These are phyloP conservation scores for Adoxophyes honmai DNA, from an alignment of 1,140 invertebrate species.

Conservation along the genomic window DNA sequence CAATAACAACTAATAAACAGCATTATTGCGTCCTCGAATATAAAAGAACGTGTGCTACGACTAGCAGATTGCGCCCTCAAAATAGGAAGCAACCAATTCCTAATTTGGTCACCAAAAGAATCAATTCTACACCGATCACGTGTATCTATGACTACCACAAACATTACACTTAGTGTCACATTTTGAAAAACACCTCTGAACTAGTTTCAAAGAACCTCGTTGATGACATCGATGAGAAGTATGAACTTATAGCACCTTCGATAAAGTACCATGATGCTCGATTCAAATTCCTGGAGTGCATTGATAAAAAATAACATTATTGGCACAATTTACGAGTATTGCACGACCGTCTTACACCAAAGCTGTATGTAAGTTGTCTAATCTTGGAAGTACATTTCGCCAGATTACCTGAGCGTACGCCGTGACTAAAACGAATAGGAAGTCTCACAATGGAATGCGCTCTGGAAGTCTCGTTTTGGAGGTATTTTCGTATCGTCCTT, in stretches of 20 bases:
- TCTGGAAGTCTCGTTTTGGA: no score
- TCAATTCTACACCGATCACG: no score
- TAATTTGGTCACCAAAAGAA: not conserved
- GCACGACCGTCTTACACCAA: no score
- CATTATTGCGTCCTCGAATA: no score
- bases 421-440: no score
- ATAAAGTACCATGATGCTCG: conserved; percentile 20
- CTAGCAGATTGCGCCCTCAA: not conserved
- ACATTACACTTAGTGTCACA: conserved; percentile 23
- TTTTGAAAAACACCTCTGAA: conserved; percentile 14
- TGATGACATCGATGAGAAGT: conserved; percentile 28
- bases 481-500: no score
- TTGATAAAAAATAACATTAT: conserved; percentile 1
- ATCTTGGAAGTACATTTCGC: no score
- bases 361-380: no score
- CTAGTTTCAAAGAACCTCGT: conserved; percentile 21
- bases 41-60: not conserved
- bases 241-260: conserved; percentile 42
- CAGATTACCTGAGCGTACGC: no score
- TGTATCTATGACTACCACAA: no score
- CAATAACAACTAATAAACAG: no score
- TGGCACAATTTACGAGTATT: conserved; percentile 2
- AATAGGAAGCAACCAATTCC: conserved; percentile 8
- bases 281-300: not conserved
- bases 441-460: no score